Evolutionary conservation across 37 sponge, comb jelly and placozoan genomes (phyloP), one percentile per base, ranked within the genome.

Genomic region (Ianthella basta): DNA sequence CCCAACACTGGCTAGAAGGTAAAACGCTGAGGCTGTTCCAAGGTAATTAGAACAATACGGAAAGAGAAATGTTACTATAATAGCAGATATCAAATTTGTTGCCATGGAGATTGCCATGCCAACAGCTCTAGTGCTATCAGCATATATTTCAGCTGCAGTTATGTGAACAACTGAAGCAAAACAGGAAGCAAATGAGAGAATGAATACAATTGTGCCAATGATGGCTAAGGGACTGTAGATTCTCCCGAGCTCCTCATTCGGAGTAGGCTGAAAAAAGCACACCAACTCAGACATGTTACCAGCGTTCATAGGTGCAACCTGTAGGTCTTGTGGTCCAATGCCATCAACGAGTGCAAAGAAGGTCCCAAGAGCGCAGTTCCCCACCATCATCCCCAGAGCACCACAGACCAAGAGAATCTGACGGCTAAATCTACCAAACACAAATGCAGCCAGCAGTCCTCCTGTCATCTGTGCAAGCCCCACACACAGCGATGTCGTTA

Each of bases 111-210:
- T 35, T 20, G 84, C 84, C 14, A 41, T 86, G n/a, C 53, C 63
- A 1, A 90, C 15, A 16, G 78, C 82, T 1, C 91, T 80, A 16
- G 61, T 64, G 12, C 60, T 32, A 1, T 24, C 27, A 39, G 91
- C 84, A 59, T 67, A 44, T 4, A 86, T 30, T 40, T 90, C 91
- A 20, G 72, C 79, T 69, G 78, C 36, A 61, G 88, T 68, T 37
- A 83, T 27, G 63, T 74, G 88, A 4, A 84, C 82, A n/a, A 87
- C 72, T 1, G 87, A 56, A 40, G 89, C 91, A 87, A 87, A 90
- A 6, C 87, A 90, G 6, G 88, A 27, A 32, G 79, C 56, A 54
- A 86, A 90, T 1, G 79, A 60, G 20, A 82, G 38, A 41, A 70
- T 82, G 74, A 69, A 86, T 6, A 90, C 16, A 36, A 75, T 44